Evolutionary conservation across 1,140 invertebrate species (phyloP).

Genomic region (Cydia strobilella): DNA sequence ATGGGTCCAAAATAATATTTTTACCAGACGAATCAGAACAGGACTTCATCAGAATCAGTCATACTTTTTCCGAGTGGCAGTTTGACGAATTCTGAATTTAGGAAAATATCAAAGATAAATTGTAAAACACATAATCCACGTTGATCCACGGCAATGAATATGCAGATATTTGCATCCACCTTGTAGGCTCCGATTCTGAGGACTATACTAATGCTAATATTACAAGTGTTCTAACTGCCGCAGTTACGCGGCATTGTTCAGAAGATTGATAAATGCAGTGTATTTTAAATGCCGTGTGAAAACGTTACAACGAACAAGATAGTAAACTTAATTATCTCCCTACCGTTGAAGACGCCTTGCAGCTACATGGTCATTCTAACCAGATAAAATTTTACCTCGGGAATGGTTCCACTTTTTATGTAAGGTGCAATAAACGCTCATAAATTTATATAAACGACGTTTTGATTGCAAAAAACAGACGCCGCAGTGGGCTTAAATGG

Average conservation of each 20-base stretch:
- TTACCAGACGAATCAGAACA: too few relatives aligned
- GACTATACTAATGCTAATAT: background rate
- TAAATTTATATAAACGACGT: constrained; percentile 52
- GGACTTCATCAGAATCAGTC: too few relatives aligned
- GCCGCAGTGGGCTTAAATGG: constrained; percentile 40
- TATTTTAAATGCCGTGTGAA: constrained; percentile 16
- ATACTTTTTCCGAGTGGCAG: background rate
- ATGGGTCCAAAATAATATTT: too few relatives aligned
- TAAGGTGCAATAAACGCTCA: constrained; percentile 44
- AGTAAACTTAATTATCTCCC: background rate
- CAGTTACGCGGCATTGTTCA: background rate
- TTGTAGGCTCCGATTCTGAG: background rate
- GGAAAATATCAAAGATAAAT: background rate
- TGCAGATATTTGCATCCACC: background rate
- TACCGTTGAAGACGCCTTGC: constrained; percentile 1
- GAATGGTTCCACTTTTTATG: constrained; percentile 42
- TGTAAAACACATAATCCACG: background rate
- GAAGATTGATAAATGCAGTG: background rate
- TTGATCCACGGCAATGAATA: too few relatives aligned
- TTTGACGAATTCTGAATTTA: background rate
- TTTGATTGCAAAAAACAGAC: constrained; percentile 48
- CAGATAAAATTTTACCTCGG: constrained; percentile 37
- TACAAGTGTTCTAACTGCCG: background rate
- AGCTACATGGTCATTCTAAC: constrained; percentile 27
- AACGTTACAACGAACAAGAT: constrained; percentile 9